Percentiles rank a stretch among this genome's conserved stretches.
Conservation (phyloP, 2,888 invertebrate species). For the Caenorhabditis sp. region DNA sequence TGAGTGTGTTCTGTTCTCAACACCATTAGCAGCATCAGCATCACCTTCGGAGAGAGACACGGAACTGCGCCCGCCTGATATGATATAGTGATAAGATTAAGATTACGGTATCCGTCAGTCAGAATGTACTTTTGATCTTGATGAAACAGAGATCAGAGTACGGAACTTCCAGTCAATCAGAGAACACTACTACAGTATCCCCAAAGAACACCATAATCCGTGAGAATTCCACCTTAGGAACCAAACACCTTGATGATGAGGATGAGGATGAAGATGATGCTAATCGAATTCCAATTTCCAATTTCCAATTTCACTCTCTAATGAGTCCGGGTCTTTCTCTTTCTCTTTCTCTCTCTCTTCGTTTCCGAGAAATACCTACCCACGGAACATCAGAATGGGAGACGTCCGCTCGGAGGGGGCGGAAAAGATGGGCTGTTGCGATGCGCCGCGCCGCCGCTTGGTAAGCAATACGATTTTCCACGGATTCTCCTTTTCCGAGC, state of each 20-base stretch:
- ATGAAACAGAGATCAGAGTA: not conserved
- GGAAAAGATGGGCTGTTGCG: constrained; percentile 43
- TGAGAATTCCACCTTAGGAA: not conserved
- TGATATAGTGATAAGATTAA: not conserved
- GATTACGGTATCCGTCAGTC: not conserved
- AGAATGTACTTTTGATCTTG: constrained; percentile 11
- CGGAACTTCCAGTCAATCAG: no score
- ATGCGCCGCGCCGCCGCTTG: constrained; percentile 33
- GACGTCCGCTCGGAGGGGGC: not conserved
- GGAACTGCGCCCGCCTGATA: no score
- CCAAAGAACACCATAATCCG: no score
- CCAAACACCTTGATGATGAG: no score
- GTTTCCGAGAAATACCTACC: no score
- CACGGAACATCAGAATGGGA: not conserved
- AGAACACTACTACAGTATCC: no score
- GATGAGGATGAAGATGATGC: no score
- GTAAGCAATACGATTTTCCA: constrained; percentile 64
- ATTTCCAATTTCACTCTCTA: constrained; percentile 16
- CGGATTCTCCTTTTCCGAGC: constrained; percentile 11
- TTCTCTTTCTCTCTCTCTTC: no score
- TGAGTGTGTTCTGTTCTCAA: constrained; percentile 41
- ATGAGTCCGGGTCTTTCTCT: constrained; percentile 32
- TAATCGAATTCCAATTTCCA: constrained; percentile 19
- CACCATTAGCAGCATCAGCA: no score
- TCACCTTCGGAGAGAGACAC: no score